Conservation (phyloP, 2,888 invertebrate genomes). For the Caenorhabditis panamensis region DNA sequence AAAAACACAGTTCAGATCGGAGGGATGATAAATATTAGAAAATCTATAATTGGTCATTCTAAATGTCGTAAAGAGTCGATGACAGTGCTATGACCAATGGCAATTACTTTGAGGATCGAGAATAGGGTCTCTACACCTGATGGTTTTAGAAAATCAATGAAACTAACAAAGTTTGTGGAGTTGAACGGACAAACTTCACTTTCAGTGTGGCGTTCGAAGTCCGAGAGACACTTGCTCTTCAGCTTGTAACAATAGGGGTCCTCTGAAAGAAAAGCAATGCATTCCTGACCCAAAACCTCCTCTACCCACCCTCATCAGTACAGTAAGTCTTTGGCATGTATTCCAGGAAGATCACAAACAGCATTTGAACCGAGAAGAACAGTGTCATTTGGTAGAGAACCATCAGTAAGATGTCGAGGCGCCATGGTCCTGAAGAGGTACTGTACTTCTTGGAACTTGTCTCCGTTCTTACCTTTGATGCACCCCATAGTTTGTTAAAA, state of each 20-base stretch:
- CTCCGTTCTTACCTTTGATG: constrained; percentile 31
- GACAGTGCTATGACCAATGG: too few relatives aligned
- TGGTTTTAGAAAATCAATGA: too few relatives aligned
- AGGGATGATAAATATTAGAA: too few relatives aligned
- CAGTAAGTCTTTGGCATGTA: constrained; percentile 54
- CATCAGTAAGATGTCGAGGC: constrained; percentile 42
- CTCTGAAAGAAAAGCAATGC: too few relatives aligned
- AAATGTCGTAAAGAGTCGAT: too few relatives aligned
- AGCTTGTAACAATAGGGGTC: constrained; percentile 49
- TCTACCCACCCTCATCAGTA: too few relatives aligned
- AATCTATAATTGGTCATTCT: too few relatives aligned
- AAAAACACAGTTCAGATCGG: too few relatives aligned
- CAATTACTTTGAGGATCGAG: too few relatives aligned
- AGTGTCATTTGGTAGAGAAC: constrained; percentile 53
- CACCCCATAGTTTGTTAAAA: constrained; percentile 29
- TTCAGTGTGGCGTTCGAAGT: constrained; percentile 14
- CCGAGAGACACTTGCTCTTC: constrained; percentile 38
- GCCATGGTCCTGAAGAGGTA: constrained; percentile 46
- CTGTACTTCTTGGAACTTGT: neutral
- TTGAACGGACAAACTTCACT: constrained; percentile 41
- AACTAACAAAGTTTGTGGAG: constrained; percentile 34
- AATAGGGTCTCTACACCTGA: too few relatives aligned
- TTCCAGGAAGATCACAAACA: constrained; percentile 47
- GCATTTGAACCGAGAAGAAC: constrained; percentile 57
- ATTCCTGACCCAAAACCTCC: constrained; percentile 1